Conservation (phyloP, 2,888 invertebrate species). For the Drosophila atripex region DNA sequence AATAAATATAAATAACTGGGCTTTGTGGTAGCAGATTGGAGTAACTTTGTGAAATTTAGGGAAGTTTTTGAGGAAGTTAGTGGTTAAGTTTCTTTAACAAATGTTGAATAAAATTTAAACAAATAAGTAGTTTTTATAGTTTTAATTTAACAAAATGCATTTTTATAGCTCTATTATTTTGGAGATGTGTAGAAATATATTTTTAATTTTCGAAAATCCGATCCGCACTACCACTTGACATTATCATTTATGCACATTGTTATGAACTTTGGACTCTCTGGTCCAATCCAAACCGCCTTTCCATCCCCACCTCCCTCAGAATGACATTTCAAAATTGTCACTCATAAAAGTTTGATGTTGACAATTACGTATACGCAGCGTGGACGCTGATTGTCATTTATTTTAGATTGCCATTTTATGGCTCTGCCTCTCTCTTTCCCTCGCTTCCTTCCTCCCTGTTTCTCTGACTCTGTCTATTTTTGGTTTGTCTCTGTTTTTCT, state of each 20-base stretch:
- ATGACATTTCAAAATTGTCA: constrained; percentile 63
- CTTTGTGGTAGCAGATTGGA: background rate
- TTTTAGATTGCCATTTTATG: constrained; percentile 49
- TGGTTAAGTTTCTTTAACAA: too few species aligned
- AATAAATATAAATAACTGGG: constrained; percentile 52
- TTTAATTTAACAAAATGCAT: too few species aligned
- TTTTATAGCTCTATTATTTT: too few species aligned
- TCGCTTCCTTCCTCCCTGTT: constrained; percentile 31
- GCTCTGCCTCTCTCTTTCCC: constrained; percentile 33
- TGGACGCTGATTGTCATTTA: constrained; percentile 57
- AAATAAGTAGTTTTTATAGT: too few species aligned
- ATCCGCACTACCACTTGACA: constrained; percentile 35
- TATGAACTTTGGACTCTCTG: constrained; percentile 32
- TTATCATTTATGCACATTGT: constrained; percentile 44
- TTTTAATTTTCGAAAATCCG: background rate
- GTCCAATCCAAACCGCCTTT: constrained; percentile 26
- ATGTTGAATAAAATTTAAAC: too few species aligned
- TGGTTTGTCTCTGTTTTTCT: constrained; percentile 33
- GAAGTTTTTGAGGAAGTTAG: too few species aligned
- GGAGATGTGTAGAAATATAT: too few species aligned
- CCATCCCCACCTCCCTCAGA: constrained; percentile 17
- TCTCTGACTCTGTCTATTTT: constrained; percentile 1
- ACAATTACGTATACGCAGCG: constrained; percentile 68
- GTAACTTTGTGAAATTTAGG: background rate
- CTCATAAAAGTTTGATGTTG: constrained; percentile 67